Base-by-base conservation (phyloP, 2,888 invertebrate genomes). In the Phanerotoma sp. region DNA sequence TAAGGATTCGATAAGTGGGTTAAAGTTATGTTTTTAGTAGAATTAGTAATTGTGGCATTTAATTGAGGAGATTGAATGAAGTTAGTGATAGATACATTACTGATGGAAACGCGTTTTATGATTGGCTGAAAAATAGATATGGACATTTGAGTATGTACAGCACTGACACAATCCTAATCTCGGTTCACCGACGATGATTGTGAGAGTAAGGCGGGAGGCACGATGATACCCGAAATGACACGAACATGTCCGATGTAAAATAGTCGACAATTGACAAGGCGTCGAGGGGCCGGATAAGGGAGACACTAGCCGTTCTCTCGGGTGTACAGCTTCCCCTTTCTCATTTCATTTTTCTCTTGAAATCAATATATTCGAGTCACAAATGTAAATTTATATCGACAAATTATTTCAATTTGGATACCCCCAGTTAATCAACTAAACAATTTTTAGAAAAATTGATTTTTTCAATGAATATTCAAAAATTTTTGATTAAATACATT, bases 281-380 rank as follows among this genome's bases (percentile, higher is more conserved):
- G 67, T 59, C 63, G 66, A 58, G 59, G 60, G 66, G 66, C 47
- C 62, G 62, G 62, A 62, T 63, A 38, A 44, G 63, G 61, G 59
- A 61, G 58, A 61, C 53, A 60, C 58, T 57, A 60, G 75, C 74
- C 63, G 63, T 75, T 75, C 75, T 67, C 62, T 64, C 60, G 66
- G 64, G 66, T 69, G 74, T 69, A 62, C 75, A 63, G 70, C 75
- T 71, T 75, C 74, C 74, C 73, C 73, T 65, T 66, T 74, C 71
- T 70, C 71, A 68, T 73, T 71, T 70, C 71, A 68, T 69, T 69
- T 71, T 72, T 67, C 66, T 71, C 66, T 60, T 61, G 54, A 62
- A 65, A 68, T 70, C 66, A 65, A 69, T 59, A 58, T 51, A 60
- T 57, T 54, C 53, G 52, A 46, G 58, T 58, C 50, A 60, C 58